These are phyloP conservation scores for Ptychadena robeensis DNA, from an alignment of 2,797 vertebrate genomes.

Conservation along the genomic window DNA sequence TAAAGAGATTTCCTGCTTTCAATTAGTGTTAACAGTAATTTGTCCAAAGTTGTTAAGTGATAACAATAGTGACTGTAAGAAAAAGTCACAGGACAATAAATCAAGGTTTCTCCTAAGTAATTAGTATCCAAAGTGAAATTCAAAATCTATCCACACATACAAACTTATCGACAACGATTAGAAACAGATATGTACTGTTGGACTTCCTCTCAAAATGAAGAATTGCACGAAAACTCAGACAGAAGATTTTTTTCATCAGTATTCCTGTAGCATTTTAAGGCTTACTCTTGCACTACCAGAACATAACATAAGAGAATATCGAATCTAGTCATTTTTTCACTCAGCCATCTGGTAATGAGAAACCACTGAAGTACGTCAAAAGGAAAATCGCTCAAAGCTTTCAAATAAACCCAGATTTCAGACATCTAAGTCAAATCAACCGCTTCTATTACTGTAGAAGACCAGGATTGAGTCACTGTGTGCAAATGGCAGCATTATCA, in stretches of 20 bases:
- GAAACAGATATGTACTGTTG: background rate
- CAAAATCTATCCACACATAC: too few species aligned
- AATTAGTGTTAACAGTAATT: conserved; percentile 1
- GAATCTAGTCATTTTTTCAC: background rate
- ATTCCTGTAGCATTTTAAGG: background rate
- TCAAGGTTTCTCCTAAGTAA: background rate
- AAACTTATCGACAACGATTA: background rate
- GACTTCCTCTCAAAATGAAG: background rate
- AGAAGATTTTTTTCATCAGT: conserved; percentile 9
- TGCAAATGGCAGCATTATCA: background rate
- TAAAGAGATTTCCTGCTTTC: conserved; percentile 13
- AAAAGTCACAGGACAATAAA: background rate
- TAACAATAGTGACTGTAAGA: background rate
- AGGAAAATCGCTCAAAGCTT: conserved; percentile 15
- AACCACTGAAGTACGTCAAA: conserved; percentile 16
- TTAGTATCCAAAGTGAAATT: too few species aligned
- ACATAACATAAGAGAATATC: background rate
- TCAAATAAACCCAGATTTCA: conserved; percentile 16
- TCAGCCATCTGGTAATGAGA: conserved; percentile 12
- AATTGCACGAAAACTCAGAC: background rate
- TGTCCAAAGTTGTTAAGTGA: background rate
- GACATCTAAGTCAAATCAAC: conserved; percentile 21
- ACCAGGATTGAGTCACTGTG: background rate
- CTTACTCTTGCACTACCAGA: background rate
- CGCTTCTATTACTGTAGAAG: conserved; percentile 4